Conservation (phyloP, 2,797 vertebrate species). For the Gadopsis bispinosus region DNA sequence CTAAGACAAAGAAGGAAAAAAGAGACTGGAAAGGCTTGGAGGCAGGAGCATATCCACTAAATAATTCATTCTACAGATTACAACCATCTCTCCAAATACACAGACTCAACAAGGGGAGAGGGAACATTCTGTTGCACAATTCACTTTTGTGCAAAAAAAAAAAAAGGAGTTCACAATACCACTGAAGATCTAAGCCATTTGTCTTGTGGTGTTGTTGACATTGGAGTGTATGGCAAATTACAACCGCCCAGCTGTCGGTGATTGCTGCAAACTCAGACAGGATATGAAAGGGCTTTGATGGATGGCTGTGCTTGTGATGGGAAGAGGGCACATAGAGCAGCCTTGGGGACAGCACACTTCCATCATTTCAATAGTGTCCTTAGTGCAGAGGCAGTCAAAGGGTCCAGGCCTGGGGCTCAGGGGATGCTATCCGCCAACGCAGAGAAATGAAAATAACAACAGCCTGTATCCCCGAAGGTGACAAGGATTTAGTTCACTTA, state of each 20-base stretch:
- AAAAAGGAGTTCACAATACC: conserved; percentile 53
- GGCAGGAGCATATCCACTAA: conserved; percentile 62
- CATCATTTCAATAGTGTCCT: conserved; percentile 72
- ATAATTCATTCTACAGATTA: conserved; percentile 76
- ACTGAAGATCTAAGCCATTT: conserved; percentile 68
- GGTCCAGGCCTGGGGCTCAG: conserved; percentile 33
- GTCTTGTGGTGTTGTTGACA: conserved; percentile 79
- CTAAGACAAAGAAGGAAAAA: conserved; percentile 44
- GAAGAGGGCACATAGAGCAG: conserved; percentile 69
- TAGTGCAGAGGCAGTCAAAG: conserved; percentile 57
- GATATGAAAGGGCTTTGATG: conserved; percentile 82
- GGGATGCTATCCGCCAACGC: conserved; percentile 43
- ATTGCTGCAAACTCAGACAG: conserved; percentile 81
- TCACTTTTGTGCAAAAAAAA: conserved; percentile 43
- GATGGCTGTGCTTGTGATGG: conserved; percentile 70
- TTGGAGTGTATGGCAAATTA: conserved; percentile 80
- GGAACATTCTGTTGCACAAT: conserved; percentile 50
- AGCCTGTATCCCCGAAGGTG: conserved; percentile 45
- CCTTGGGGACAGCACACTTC: conserved; percentile 63
- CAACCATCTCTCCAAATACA: conserved; percentile 58
- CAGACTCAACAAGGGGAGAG: conserved; percentile 47
- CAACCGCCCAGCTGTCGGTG: conserved; percentile 80
- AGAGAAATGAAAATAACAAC: conserved; percentile 55
- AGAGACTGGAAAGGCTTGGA: conserved; percentile 44
- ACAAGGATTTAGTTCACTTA: conserved; percentile 48